Percentiles rank a stretch among this genome's conserved stretches.
These are phyloP conservation scores for Zaprionus ornatus DNA, from an alignment of 1,140 invertebrate species.

Conservation along the genomic window DNA sequence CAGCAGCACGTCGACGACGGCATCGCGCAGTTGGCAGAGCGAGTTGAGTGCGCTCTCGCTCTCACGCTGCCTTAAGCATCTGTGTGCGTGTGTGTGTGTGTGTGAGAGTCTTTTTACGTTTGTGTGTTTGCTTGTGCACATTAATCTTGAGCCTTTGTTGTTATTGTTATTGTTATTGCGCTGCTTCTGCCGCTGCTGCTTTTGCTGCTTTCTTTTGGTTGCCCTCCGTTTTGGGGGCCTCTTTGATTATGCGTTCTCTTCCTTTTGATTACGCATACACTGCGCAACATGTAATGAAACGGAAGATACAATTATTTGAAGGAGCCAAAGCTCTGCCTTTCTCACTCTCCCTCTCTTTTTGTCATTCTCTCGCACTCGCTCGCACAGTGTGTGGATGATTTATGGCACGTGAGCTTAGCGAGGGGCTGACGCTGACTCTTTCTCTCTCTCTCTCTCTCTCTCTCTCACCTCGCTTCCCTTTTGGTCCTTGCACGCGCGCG, in stretches of 20 bases:
- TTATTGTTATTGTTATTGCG: constrained; percentile 3
- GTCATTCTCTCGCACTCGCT: neutral
- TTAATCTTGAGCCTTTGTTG: constrained; percentile 50
- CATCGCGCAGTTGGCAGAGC: constrained; percentile 25
- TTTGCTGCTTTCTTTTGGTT: neutral
- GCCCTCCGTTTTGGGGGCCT: neutral
- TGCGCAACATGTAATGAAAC: constrained; percentile 70
- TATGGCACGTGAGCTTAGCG: constrained; percentile 9
- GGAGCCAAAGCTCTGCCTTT: neutral
- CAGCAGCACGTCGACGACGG: constrained; percentile 78
- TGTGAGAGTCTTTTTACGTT: constrained; percentile 13
- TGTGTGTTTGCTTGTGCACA: constrained; percentile 15
- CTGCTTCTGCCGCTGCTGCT: constrained; percentile 2
- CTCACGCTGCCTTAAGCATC: constrained; percentile 1
- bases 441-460: neutral
- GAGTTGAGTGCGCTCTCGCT: neutral
- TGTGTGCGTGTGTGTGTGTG: constrained; percentile 1
- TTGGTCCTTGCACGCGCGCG: neutral
- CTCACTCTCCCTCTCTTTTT: neutral
- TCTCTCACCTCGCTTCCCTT: neutral
- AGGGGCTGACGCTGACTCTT: neutral
- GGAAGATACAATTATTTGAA: constrained; percentile 74
- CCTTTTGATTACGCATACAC: constrained; percentile 69
- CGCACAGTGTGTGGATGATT: constrained; percentile 13
- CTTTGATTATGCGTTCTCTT: constrained; percentile 40